These are phyloP conservation scores for Rotaria sp. DNA, from an alignment of 2,888 invertebrate genomes.

Conservation along the genomic window DNA sequence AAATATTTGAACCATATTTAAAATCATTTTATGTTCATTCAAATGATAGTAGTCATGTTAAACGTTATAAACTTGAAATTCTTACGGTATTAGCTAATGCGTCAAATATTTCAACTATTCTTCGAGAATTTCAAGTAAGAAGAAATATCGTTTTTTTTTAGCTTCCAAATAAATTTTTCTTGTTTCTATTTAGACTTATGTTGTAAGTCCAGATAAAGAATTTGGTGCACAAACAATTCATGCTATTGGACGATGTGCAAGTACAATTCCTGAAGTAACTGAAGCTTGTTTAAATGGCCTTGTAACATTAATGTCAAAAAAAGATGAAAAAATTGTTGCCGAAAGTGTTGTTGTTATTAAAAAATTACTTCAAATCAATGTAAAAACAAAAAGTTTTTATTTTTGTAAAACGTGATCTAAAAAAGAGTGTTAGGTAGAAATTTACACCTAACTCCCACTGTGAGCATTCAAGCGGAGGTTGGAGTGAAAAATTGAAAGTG, in stretches of 20 bases:
- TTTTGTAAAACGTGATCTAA: too few species aligned
- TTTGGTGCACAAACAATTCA: slow-evolving; percentile 92
- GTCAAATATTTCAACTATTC: slow-evolving; percentile 77
- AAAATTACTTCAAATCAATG: slow-evolving; percentile 56
- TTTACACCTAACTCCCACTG: too few species aligned
- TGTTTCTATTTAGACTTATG: slow-evolving; percentile 67
- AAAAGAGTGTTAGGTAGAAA: too few species aligned
- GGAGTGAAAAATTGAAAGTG: too few species aligned
- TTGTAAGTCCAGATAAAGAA: slow-evolving; percentile 78
- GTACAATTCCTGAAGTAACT: slow-evolving; percentile 63
- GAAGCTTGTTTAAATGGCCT: slow-evolving; percentile 87
- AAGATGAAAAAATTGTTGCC: slow-evolving; percentile 82
- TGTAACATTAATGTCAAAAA: slow-evolving; percentile 80
- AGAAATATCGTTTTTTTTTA: slow-evolving; percentile 13
- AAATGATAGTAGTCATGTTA: slow-evolving; percentile 89
- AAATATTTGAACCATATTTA: slow-evolving; percentile 88
- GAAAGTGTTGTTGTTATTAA: slow-evolving; percentile 80
- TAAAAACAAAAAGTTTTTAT: neutral
- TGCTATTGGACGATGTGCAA: slow-evolving; percentile 68
- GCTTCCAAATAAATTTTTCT: slow-evolving; percentile 58
- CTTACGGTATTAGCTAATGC: slow-evolving; percentile 89
- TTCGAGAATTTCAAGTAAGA: slow-evolving; percentile 53
- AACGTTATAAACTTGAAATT: slow-evolving; percentile 87
- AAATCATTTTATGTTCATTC: slow-evolving; percentile 95
- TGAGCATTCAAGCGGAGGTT: too few species aligned